Conservation (phyloP, 2,113 vertebrate species). For the Hyperopisus bebe region DNA sequence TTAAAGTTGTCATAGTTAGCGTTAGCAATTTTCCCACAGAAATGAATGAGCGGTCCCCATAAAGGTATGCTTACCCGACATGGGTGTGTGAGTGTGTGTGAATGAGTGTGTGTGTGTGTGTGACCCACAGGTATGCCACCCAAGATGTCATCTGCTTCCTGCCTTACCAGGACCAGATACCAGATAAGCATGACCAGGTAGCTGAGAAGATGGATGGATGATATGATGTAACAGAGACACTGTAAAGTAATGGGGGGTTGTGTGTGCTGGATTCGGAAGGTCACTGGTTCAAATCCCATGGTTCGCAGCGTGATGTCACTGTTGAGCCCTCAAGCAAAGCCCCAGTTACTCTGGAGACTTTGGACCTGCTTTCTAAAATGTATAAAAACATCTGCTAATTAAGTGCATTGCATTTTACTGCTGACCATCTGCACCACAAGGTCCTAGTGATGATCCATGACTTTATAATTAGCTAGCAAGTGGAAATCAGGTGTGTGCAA, state of each 20-base stretch:
- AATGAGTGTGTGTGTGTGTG: background rate
- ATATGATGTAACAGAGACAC: background rate
- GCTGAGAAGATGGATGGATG: background rate
- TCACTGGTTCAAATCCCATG: background rate
- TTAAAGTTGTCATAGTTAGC: too few relatives aligned
- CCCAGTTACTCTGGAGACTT: background rate
- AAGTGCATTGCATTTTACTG: background rate
- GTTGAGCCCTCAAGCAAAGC: background rate
- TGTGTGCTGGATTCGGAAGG: background rate
- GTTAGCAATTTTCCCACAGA: too few relatives aligned
- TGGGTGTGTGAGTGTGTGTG: background rate
- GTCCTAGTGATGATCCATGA: background rate
- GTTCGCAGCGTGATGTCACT: background rate
- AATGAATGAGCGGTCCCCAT: too few relatives aligned
- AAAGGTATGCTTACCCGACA: too few relatives aligned
- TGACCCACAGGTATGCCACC: background rate
- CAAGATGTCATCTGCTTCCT: background rate
- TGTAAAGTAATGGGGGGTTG: background rate
- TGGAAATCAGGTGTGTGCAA: background rate
- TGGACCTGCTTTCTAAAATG: background rate
- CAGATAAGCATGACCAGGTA: background rate
- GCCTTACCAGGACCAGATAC: background rate
- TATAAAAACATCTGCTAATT: background rate
- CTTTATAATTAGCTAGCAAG: background rate
- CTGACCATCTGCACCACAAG: background rate